These are phyloP conservation scores for Morone chrysops DNA, from an alignment of 2,113 vertebrate species.

Conservation along the genomic window DNA sequence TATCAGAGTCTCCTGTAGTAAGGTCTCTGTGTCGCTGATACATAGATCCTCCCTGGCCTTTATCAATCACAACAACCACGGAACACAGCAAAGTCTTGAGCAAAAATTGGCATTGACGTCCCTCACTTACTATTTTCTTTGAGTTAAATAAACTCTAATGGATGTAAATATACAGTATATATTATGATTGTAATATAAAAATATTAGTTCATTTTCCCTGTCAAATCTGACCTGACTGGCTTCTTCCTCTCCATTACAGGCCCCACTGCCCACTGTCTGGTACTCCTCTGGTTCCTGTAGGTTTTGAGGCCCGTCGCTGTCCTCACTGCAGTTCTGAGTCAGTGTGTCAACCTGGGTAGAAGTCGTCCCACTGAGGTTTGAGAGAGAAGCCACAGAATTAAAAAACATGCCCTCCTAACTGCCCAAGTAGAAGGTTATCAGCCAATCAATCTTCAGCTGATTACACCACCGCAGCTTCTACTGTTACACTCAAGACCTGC, in stretches of 20 bases:
- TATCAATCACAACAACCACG: constrained; percentile 29
- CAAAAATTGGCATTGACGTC: background rate
- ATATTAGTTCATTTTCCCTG: background rate
- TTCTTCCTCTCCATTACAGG: constrained; percentile 35
- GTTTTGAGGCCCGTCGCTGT: constrained; percentile 5
- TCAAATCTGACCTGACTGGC: constrained; percentile 40
- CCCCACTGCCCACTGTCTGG: background rate
- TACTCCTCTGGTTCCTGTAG: constrained; percentile 21
- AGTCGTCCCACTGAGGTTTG: constrained; percentile 58
- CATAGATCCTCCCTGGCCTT: constrained; percentile 38
- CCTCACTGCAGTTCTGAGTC: constrained; percentile 8
- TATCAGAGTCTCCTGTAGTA: constrained; percentile 39
- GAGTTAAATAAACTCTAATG: background rate
- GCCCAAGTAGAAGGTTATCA: constrained; percentile 59
- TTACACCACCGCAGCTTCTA: constrained; percentile 51
- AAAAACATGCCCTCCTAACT: constrained; percentile 60
- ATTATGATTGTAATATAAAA: background rate
- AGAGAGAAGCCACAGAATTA: constrained; percentile 41
- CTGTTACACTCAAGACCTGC: constrained; percentile 49
- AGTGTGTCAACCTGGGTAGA: constrained; percentile 37
- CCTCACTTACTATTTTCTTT: background rate
- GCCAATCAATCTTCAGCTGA: constrained; percentile 52
- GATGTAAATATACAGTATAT: background rate
- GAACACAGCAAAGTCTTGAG: background rate
- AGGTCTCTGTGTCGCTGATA: constrained; percentile 31